Base-by-base conservation (phyloP, 2,888 invertebrate species). In the Volucella inanis region DNA sequence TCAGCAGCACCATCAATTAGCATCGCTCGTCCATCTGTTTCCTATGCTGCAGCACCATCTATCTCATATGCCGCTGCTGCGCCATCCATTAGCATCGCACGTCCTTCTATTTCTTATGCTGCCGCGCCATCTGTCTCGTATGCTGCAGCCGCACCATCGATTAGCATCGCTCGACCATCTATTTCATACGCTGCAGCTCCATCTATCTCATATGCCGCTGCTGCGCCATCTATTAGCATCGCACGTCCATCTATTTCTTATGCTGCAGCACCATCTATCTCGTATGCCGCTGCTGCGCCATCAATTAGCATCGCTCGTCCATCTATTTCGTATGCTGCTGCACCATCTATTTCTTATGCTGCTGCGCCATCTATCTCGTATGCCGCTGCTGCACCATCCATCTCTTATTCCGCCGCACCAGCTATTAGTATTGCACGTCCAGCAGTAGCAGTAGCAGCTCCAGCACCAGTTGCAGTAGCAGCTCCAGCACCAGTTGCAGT, bases 251-350 rank as follows among this genome's bases (percentile, higher is more conserved):
- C 88, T 45, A 75, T 68, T 50, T 88, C 88, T 10, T 74, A 87
- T 0, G 85, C 88, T 8, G 61, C 87, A 15, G 86, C 88, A 0
- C 86, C 88, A n/a, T 76, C 86, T 1, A 54, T 87, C 6, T 72
- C 83, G 1, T 88, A 90, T 47, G 89, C 90, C 0, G 57, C 83
- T 49, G 89, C 89, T 1, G 89, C 89, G 4, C 87, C 88, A 9
- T 43, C 88, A 15, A 50, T 80, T 2, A 76, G 82, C 77, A 49
- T 74, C 59, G 84, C 87, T 15, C 85, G 87, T n/a, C 88, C 87
- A 38, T 8, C 78, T 6, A 14, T 76, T 0, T 52, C 70, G 1
- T 62, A 52, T 11, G 50, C 78, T 9, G 62, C 74, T 2, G 87
- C 83, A 15, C 87, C 87, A 1, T 65, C 82, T 2, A 1, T 80